These are phyloP conservation scores for Julus scandinavius DNA, from an alignment of 2,888 invertebrate species.

Conservation along the genomic window DNA sequence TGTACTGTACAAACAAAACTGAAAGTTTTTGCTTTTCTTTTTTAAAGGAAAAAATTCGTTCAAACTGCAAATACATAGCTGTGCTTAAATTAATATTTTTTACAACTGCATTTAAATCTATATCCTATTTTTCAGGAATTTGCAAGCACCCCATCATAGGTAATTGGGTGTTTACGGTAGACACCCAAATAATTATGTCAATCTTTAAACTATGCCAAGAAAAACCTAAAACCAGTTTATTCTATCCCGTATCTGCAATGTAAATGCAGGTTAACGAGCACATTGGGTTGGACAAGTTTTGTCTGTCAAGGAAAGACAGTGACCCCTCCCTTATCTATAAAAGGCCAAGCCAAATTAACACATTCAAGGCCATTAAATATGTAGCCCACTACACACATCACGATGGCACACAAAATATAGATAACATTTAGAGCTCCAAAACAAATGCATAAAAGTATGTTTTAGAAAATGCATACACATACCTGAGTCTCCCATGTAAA, in stretches of 20 bases:
- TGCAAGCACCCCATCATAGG: too few species aligned
- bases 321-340: background rate
- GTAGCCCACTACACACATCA: background rate
- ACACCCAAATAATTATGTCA: background rate
- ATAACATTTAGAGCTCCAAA: background rate
- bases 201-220: background rate
- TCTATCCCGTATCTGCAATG: background rate
- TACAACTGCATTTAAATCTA: too few species aligned
- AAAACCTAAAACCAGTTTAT: background rate
- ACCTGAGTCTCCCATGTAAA: conserved; percentile 81
- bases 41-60: too few species aligned
- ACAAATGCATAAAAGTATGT: background rate
- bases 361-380: background rate
- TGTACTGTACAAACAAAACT: too few species aligned
- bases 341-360: background rate
- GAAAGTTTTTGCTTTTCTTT: too few species aligned
- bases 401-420: background rate
- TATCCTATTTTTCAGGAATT: too few species aligned
- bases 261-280: background rate
- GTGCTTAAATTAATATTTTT: too few species aligned
- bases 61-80: too few species aligned
- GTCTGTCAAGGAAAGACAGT: conserved; percentile 14
- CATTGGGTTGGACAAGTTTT: background rate
- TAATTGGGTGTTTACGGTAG: too few species aligned
- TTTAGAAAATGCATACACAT: background rate